A percentile compares a stretch with the other conserved stretches of the same genome.
Evolutionary conservation across 2,797 vertebrate genomes (phyloP).

Genomic region (Pseudotriccus pelzelni): DNA sequence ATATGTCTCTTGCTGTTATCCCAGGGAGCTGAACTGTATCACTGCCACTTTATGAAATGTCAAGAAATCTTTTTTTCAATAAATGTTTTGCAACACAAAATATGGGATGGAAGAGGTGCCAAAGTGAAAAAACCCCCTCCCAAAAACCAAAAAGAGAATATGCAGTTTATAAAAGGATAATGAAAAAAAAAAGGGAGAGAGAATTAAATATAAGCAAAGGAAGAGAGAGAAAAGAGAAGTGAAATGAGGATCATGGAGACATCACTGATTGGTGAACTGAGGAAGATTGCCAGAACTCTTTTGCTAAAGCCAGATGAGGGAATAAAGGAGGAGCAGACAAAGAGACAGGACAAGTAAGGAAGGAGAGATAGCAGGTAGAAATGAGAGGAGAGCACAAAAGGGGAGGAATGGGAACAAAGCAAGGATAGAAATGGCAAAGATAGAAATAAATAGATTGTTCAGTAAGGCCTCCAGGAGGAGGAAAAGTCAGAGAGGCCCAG

Average conservation of each 20-base stretch:
- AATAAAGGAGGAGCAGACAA: neutral
- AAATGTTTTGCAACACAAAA: neutral
- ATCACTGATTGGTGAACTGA: neutral
- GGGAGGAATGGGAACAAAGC: neutral
- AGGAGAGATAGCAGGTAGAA: neutral
- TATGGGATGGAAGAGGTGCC: neutral
- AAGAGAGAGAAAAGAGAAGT: neutral
- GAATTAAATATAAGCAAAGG: neutral
- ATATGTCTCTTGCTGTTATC: neutral
- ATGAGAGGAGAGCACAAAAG: neutral
- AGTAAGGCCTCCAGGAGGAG: neutral
- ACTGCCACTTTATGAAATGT: neutral
- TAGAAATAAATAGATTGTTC: neutral
- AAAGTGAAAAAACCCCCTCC: neutral
- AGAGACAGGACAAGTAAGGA: neutral
- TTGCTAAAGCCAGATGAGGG: neutral
- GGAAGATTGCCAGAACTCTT: neutral
- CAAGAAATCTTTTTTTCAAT: neutral
- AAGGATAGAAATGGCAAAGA: neutral
- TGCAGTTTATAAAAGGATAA: neutral
- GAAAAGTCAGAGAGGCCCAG: accelerated
- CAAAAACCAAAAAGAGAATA: no score
- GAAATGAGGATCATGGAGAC: neutral
- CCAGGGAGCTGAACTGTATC: neutral
- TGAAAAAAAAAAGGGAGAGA: neutral